Percentiles rank a stretch among this genome's conserved stretches.
Conservation (phyloP, 2,888 invertebrate species). For the Aphodius granarius region DNA sequence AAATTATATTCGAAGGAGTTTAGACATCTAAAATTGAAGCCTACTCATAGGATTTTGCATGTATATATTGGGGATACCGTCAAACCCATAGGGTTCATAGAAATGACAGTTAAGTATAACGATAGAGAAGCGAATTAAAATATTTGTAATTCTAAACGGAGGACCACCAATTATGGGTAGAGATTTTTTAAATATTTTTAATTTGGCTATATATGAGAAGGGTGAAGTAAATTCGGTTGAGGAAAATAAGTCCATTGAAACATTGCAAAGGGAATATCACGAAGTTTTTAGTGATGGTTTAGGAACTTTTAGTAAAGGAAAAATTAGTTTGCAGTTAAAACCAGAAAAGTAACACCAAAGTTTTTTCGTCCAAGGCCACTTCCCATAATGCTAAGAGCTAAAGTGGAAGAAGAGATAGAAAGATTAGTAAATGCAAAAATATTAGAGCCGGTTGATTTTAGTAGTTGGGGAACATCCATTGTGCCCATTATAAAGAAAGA, state of each 20-base stretch:
- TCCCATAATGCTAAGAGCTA: slow-evolving; percentile 1
- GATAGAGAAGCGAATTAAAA: background rate
- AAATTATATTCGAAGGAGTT: too few relatives aligned
- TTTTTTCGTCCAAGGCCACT: background rate
- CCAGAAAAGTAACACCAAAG: background rate
- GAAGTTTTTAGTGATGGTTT: slow-evolving; percentile 16
- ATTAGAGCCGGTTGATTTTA: background rate
- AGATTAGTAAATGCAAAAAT: background rate
- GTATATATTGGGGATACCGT: too few relatives aligned
- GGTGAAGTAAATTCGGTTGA: slow-evolving; percentile 5
- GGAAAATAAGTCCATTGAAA: background rate
- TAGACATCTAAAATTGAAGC: background rate
- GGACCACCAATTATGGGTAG: slow-evolving; percentile 20
- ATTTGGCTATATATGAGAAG: background rate
- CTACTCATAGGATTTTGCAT: too few relatives aligned
- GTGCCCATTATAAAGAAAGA: too few relatives aligned
- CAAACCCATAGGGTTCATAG: background rate
- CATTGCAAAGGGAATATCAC: slow-evolving; percentile 13
- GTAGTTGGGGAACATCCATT: background rate
- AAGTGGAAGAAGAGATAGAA: slow-evolving; percentile 10
- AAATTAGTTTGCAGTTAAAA: slow-evolving; percentile 12
- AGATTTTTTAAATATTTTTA: slow-evolving; percentile 18
- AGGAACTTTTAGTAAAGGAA: slow-evolving; percentile 23
- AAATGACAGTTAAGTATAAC: background rate
- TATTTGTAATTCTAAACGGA: slow-evolving; percentile 23